These are phyloP conservation scores for Eurytoma adleriae DNA, from an alignment of 2,888 invertebrate genomes.

Conservation along the genomic window DNA sequence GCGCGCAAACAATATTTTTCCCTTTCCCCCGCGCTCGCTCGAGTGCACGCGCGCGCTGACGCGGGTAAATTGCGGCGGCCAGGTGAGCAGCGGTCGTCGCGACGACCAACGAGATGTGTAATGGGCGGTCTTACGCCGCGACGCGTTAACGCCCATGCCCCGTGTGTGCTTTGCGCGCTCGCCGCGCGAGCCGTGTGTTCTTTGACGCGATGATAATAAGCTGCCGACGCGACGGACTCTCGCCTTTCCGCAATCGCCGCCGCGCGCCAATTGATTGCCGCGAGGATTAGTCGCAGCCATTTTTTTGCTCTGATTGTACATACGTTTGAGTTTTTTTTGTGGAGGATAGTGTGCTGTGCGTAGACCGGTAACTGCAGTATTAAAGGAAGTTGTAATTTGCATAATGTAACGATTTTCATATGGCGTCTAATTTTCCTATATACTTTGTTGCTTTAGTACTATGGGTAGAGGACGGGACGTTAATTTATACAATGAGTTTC, in stretches of 20 bases:
- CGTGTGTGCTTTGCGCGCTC: slow-evolving; percentile 57
- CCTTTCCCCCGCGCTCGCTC: background rate
- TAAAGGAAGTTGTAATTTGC: too few relatives aligned
- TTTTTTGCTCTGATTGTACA: too few relatives aligned
- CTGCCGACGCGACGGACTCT: background rate
- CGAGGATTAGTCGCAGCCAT: too few relatives aligned
- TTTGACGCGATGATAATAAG: slow-evolving; percentile 26
- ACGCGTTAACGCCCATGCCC: slow-evolving; percentile 69
- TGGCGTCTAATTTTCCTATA: too few relatives aligned
- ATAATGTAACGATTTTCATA: too few relatives aligned
- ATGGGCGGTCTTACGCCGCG: slow-evolving; percentile 68
- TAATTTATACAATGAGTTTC: too few relatives aligned
- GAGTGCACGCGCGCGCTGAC: background rate
- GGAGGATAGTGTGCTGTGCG: too few relatives aligned
- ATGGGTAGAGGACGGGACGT: too few relatives aligned
- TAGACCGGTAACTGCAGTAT: too few relatives aligned
- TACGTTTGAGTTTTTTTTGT: too few relatives aligned
- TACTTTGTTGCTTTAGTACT: too few relatives aligned
- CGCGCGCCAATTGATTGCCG: background rate
- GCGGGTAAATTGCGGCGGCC: slow-evolving; percentile 61
- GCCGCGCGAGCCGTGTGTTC: background rate
- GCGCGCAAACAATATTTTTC: background rate
- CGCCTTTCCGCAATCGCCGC: background rate
- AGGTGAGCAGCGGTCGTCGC: slow-evolving; percentile 56
- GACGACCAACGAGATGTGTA: slow-evolving; percentile 65